Conservation (phyloP, 2,888 invertebrate species). For the Drosophila eohydei region DNA sequence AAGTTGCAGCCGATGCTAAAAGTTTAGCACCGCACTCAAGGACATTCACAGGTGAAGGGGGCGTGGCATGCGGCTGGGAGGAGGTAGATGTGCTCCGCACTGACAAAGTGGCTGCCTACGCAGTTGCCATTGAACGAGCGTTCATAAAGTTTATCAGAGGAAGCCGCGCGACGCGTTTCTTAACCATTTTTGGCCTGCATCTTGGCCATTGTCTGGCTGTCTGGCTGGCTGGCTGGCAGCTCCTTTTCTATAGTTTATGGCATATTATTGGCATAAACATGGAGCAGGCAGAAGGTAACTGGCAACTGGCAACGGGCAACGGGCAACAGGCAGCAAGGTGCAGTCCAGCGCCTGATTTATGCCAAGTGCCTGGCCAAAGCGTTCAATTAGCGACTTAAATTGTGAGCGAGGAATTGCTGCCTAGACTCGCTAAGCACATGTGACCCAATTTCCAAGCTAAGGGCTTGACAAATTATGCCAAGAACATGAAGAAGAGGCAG, state of each 20-base stretch:
- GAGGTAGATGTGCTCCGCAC: constrained; percentile 41
- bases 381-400: constrained; percentile 85
- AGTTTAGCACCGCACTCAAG: constrained; percentile 73
- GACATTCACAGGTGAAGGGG: constrained; percentile 35
- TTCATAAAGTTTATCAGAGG: constrained; percentile 79
- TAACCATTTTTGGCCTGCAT: constrained; percentile 33
- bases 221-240: constrained; percentile 38
- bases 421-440: constrained; percentile 44
- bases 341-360: constrained; percentile 81
- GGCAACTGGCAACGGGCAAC: constrained; percentile 30
- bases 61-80: background rate
- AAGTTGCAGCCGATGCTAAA: constrained; percentile 71
- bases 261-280: constrained; percentile 82
- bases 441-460: constrained; percentile 62
- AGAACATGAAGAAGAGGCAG: constrained; percentile 29
- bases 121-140: constrained; percentile 48
- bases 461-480: constrained; percentile 68
- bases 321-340: constrained; percentile 58
- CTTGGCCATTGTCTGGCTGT: constrained; percentile 69
- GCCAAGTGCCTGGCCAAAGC: constrained; percentile 85
- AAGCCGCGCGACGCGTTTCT: constrained; percentile 62
- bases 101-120: constrained; percentile 76
- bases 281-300: constrained; percentile 41
- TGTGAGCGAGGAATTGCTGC: constrained; percentile 64
- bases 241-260: constrained; percentile 79